These are phyloP conservation scores for Delichon dasypus DNA, from an alignment of 2,797 vertebrate species.

Conservation along the genomic window DNA sequence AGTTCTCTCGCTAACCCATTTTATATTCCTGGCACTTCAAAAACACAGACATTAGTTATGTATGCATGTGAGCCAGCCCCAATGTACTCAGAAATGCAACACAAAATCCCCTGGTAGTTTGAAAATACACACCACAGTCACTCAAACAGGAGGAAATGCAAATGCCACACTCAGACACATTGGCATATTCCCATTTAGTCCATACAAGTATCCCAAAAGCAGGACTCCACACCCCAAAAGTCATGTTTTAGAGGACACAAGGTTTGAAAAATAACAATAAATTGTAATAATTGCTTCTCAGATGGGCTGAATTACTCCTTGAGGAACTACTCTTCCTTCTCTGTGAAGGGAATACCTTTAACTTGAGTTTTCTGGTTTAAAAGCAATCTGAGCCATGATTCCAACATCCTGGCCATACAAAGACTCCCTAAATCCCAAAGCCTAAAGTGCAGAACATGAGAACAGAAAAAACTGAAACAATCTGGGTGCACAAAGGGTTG, in stretches of 20 bases:
- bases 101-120: constrained; percentile 14
- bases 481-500: background rate
- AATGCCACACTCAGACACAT: background rate
- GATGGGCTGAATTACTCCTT: background rate
- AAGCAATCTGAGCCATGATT: background rate
- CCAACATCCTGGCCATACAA: background rate
- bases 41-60: constrained; percentile 41
- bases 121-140: constrained; percentile 3
- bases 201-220: background rate
- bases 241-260: background rate
- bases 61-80: background rate
- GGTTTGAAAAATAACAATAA: background rate
- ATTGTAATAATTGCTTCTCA: background rate
- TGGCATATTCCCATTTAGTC: background rate
- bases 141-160: constrained; percentile 7
- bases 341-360: background rate
- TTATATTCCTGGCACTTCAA: constrained; percentile 49
- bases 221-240: background rate
- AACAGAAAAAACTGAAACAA: background rate
- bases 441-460: background rate
- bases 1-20: constrained; percentile 26
- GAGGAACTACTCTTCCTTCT: background rate
- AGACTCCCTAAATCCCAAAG: background rate
- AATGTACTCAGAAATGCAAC: background rate
- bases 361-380: background rate